phyloP scores from a whole-genome alignment of 2,888 invertebrate genomes.

The Colletes collaris region DNA sequence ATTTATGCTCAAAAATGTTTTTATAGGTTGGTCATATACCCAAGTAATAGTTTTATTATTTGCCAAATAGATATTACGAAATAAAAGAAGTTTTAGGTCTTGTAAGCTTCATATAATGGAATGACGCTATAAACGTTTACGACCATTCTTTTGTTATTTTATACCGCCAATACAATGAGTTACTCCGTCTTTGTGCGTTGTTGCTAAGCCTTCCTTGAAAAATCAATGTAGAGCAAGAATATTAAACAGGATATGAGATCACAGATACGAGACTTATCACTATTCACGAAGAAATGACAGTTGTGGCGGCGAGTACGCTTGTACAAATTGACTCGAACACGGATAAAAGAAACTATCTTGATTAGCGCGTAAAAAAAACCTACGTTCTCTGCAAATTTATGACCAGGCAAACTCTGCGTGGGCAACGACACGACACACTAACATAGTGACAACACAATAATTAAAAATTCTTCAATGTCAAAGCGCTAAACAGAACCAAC shows the following conservation, averaged over 20 bases:
- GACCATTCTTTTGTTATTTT: too few species aligned
- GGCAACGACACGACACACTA: slow-evolving; percentile 14
- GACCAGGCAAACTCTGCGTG: not conserved
- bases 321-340: slow-evolving; percentile 7
- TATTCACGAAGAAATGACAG: not conserved
- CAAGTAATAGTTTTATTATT: too few species aligned
- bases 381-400: slow-evolving; percentile 3
- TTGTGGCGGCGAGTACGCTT: not conserved
- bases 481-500: not conserved
- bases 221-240: not conserved
- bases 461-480: not conserved
- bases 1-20: too few species aligned
- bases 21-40: too few species aligned
- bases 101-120: too few species aligned
- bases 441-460: slow-evolving; percentile 7
- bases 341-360: not conserved
- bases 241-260: not conserved
- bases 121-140: too few species aligned
- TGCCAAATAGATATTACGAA: too few species aligned
- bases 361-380: not conserved
- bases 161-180: too few species aligned
- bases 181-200: not conserved
- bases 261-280: not conserved
- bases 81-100: too few species aligned
- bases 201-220: not conserved